These are phyloP conservation scores for Tympanuchus pallidicinctus DNA, from an alignment of 2,113 vertebrate genomes.

Conservation along the genomic window DNA sequence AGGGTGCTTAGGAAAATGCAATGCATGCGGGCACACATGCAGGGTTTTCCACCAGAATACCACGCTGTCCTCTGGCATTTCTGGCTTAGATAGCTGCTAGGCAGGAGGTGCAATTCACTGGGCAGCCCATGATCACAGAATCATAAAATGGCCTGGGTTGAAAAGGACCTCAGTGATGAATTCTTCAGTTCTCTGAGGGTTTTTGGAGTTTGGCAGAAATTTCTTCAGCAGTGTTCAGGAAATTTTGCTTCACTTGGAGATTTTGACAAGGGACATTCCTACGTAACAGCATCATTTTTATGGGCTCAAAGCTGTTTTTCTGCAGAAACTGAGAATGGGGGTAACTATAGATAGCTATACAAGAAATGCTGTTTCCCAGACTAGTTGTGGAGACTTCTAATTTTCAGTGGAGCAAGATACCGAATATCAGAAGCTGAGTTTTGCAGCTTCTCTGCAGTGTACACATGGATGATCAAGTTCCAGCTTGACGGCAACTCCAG, in stretches of 20 bases:
- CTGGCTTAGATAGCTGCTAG: background rate
- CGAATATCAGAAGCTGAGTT: background rate
- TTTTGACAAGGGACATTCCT: background rate
- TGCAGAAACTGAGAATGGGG: background rate
- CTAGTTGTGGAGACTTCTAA: background rate
- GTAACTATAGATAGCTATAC: rapidly evolving
- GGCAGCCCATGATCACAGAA: background rate
- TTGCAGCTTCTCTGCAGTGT: background rate
- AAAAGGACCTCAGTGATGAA: no score
- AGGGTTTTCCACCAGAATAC: background rate
- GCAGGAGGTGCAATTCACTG: background rate
- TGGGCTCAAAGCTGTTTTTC: background rate
- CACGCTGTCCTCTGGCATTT: rapidly evolving
- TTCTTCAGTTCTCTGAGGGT: background rate
- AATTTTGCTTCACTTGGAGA: background rate
- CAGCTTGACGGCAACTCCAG: background rate
- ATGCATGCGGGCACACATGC: background rate
- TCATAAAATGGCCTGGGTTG: no score
- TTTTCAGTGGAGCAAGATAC: background rate
- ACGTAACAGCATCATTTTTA: rapidly evolving
- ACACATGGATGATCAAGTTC: background rate
- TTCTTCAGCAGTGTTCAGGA: background rate
- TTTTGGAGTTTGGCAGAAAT: background rate
- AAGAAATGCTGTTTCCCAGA: background rate
- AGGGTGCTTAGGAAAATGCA: background rate